Conservation (phyloP, 64 coral and sea anemone species). For the Dendrophyllia cribrosa region DNA sequence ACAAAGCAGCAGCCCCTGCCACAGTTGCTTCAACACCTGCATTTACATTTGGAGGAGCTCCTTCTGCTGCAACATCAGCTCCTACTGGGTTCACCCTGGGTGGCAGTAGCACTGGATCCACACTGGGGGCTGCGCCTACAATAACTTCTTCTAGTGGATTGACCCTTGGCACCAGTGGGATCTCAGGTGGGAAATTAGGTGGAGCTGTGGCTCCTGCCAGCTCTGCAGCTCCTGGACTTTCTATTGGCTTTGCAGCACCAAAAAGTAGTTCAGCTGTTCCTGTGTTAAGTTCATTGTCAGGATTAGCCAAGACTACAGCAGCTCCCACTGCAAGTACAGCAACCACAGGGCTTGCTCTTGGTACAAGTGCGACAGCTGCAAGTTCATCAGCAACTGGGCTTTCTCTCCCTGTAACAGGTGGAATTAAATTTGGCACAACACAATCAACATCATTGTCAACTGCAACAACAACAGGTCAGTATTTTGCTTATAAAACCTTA, state of each 20-base stretch:
- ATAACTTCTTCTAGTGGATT: not conserved
- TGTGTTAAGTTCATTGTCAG: not conserved
- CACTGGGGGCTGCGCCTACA: not conserved
- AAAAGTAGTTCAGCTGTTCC: not conserved
- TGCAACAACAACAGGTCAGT: conserved; percentile 40
- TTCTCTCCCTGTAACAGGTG: not conserved
- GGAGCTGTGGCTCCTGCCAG: not conserved
- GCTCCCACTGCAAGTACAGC: conserved; percentile 1
- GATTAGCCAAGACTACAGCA: conserved; percentile 20
- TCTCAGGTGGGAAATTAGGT: not conserved
- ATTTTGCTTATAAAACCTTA: not conserved
- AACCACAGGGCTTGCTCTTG: not conserved
- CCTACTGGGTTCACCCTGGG: not conserved
- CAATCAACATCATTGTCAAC: conserved; percentile 39
- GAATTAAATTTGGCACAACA: conserved; percentile 18
- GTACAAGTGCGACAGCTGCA: not conserved
- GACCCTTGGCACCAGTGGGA: not conserved
- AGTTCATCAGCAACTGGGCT: not conserved
- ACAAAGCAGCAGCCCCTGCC: conserved; percentile 16
- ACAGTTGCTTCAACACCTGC: conserved; percentile 17
- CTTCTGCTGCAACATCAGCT: conserved; percentile 18
- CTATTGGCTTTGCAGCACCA: not conserved
- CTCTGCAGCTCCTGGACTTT: conserved; percentile 11
- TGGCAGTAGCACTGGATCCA: not conserved
- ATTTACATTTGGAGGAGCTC: conserved; percentile 49